phyloP scores from a whole-genome alignment of 2,113 vertebrate genomes.

The Puntigrus tetrazona region DNA sequence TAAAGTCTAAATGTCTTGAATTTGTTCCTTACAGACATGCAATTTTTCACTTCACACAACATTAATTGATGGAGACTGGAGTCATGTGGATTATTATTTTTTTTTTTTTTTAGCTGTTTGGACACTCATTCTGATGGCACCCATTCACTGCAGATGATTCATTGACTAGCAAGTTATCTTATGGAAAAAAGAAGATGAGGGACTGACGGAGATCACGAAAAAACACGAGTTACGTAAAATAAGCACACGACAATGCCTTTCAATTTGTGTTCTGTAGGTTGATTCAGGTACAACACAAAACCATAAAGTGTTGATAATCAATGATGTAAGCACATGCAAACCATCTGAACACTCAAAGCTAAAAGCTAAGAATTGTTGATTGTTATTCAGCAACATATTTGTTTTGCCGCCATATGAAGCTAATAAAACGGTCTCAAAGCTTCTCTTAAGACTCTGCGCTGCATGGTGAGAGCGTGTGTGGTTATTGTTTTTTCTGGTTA shows the following conservation, averaged over 20 bases:
- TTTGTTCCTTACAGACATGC: too few relatives aligned
- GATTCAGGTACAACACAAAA: slow-evolving; percentile 55
- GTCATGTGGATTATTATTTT: not conserved
- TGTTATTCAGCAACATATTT: slow-evolving; percentile 62
- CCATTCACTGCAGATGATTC: not conserved
- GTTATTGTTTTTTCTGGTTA: slow-evolving; percentile 57
- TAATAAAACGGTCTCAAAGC: slow-evolving; percentile 49
- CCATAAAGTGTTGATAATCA: slow-evolving; percentile 67
- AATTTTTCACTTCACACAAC: too few relatives aligned
- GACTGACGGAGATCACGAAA: slow-evolving; percentile 61
- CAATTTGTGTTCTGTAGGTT: slow-evolving; percentile 59
- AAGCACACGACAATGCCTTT: slow-evolving; percentile 54
- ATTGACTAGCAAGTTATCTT: not conserved
- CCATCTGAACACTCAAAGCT: slow-evolving; percentile 74
- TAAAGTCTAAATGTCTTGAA: too few relatives aligned
- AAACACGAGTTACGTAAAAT: slow-evolving; percentile 56
- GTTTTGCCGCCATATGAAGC: slow-evolving; percentile 48
- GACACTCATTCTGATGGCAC: not conserved
- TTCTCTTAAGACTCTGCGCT: slow-evolving; percentile 20
- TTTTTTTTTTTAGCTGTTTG: not conserved
- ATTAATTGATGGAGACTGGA: too few relatives aligned
- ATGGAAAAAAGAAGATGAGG: not conserved
- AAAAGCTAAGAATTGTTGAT: slow-evolving; percentile 68
- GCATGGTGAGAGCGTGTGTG: slow-evolving; percentile 15
- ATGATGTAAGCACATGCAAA: slow-evolving; percentile 69